A percentile compares a stretch with the other conserved stretches of the same genome.
Conservation (phyloP, 2,888 invertebrate genomes). For the Lymantria dispar region DNA sequence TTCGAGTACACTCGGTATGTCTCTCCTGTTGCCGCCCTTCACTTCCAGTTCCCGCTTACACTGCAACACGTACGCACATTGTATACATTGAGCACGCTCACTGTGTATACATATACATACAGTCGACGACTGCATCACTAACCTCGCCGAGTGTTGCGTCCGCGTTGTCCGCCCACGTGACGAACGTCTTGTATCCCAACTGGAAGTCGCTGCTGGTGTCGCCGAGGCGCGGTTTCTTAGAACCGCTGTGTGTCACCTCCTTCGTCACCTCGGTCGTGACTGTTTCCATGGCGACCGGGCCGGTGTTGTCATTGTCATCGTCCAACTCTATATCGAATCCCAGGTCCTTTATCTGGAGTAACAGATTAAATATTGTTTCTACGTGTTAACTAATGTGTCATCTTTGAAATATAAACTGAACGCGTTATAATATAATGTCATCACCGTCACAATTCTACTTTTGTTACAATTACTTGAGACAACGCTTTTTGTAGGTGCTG, state of each 20-base stretch:
- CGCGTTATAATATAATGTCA: too few species aligned
- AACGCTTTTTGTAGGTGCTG: too few species aligned
- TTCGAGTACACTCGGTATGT: conserved; percentile 27
- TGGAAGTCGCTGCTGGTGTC: conserved; percentile 69
- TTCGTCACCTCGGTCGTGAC: neutral
- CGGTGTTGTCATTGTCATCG: conserved; percentile 36
- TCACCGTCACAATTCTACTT: too few species aligned
- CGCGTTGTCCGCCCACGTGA: conserved; percentile 62
- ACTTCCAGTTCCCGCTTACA: conserved; percentile 54
- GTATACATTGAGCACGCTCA: too few species aligned
- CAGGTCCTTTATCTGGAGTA: conserved; percentile 80
- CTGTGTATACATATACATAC: too few species aligned
- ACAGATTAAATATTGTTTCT: conserved; percentile 23
- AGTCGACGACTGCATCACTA: conserved; percentile 4
- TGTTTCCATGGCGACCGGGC: conserved; percentile 44
- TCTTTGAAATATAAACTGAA: too few species aligned
- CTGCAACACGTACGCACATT: conserved; percentile 20
- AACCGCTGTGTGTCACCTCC: conserved; percentile 13
- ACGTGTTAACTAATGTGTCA: too few species aligned
- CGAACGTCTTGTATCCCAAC: conserved; percentile 72
- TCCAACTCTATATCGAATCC: conserved; percentile 79
- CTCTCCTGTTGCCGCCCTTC: conserved; percentile 12
- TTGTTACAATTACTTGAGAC: too few species aligned
- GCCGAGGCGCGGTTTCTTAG: conserved; percentile 61
- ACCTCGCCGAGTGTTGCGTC: conserved; percentile 55